Evolutionary conservation across 1,140 invertebrate species (phyloP).

Genomic region (Musca domestica): DNA sequence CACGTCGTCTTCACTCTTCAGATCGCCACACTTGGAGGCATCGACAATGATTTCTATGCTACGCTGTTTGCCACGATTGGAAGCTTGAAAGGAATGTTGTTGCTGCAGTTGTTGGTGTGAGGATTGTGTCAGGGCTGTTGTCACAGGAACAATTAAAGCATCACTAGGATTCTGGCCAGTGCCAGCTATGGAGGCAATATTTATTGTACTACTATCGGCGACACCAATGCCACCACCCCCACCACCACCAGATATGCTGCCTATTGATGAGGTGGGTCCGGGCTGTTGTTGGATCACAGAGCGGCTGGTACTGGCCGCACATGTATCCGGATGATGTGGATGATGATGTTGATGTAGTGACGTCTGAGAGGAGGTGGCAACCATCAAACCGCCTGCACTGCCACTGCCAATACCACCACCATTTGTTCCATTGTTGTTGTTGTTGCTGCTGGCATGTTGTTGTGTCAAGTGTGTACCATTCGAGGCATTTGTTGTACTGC

Average conservation of each 20-base stretch:
- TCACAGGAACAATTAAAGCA: slow-evolving; percentile 39
- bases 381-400: slow-evolving; percentile 23
- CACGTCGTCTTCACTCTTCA: slow-evolving; percentile 34
- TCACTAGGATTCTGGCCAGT: slow-evolving; percentile 42
- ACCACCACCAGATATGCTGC: background rate
- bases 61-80: slow-evolving; percentile 41
- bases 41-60: slow-evolving; percentile 52
- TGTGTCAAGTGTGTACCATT: slow-evolving; percentile 5
- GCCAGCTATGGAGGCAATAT: slow-evolving; percentile 36
- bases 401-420: slow-evolving; percentile 23
- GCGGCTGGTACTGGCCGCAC: slow-evolving; percentile 16
- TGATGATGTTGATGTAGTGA: too few species aligned
- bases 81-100: slow-evolving; percentile 8
- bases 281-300: slow-evolving; percentile 35
- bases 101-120: slow-evolving; percentile 20
- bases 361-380: too few species aligned
- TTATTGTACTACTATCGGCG: slow-evolving; percentile 6
- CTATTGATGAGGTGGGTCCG: slow-evolving; percentile 25
- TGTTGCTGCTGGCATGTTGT: background rate
- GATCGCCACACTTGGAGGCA: slow-evolving; percentile 38
- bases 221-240: background rate
- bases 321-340: too few species aligned
- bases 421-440: slow-evolving; percentile 29
- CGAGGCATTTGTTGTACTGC: slow-evolving; percentile 40
- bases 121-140: slow-evolving; percentile 24